phyloP scores from a whole-genome alignment of 2,113 vertebrate species.

The Scolopax mira region DNA sequence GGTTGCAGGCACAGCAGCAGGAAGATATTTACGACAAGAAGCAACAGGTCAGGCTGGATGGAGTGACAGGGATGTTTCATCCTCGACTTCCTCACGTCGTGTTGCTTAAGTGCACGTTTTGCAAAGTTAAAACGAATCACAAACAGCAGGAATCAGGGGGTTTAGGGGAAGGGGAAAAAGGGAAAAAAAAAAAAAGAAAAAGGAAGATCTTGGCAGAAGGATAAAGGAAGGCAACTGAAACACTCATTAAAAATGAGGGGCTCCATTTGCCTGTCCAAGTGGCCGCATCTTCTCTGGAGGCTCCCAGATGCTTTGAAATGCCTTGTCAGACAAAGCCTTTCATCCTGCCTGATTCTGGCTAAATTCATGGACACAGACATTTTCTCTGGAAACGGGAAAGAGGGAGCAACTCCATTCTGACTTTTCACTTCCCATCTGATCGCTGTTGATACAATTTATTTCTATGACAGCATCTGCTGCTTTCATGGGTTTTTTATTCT shows the following conservation, averaged over 20 bases:
- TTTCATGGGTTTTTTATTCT: slow-evolving; percentile 41
- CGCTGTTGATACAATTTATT: slow-evolving; percentile 53
- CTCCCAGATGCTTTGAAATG: slow-evolving; percentile 53
- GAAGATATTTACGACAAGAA: not conserved
- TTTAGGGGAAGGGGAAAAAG: not conserved
- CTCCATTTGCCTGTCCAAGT: slow-evolving; percentile 12
- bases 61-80: not conserved
- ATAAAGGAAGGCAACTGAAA: slow-evolving; percentile 32
- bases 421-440: slow-evolving; percentile 55
- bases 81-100: not conserved
- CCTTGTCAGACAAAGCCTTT: slow-evolving; percentile 41
- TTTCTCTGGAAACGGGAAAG: slow-evolving; percentile 4
- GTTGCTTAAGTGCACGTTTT: not conserved
- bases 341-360: slow-evolving; percentile 44
- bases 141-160: not conserved
- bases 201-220: slow-evolving; percentile 24
- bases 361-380: slow-evolving; percentile 4
- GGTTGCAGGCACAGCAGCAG: not conserved
- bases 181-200: not conserved
- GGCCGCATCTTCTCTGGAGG: slow-evolving; percentile 33
- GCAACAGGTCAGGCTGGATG: not conserved
- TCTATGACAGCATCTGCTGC: slow-evolving; percentile 54
- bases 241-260: slow-evolving; percentile 50
- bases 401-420: not conserved
- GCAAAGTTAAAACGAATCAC: not conserved